Evolutionary conservation across 2,113 vertebrate genomes (phyloP).

Genomic region (Halichoeres trimaculatus): DNA sequence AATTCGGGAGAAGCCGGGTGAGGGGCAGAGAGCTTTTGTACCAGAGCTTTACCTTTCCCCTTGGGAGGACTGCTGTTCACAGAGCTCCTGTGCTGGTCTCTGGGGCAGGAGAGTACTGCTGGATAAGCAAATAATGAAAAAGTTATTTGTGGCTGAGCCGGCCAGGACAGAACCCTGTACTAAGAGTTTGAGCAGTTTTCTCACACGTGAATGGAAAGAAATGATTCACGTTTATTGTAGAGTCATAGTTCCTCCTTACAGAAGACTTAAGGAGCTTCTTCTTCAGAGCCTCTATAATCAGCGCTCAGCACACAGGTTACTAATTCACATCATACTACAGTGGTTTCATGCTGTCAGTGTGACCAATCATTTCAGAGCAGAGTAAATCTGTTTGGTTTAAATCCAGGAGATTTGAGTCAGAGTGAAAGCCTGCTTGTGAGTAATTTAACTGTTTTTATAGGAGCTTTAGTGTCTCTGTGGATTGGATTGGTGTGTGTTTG

Average conservation of each 20-base stretch:
- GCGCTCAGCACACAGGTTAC: conserved; percentile 37
- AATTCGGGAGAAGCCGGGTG: too few species aligned
- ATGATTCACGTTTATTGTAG: neutral
- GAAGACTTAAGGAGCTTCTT: neutral
- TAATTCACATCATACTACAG: conserved; percentile 28
- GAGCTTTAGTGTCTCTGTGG: conserved; percentile 55
- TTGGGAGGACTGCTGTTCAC: too few species aligned
- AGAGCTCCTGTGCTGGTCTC: too few species aligned
- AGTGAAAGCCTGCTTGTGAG: conserved; percentile 51
- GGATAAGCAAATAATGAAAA: too few species aligned
- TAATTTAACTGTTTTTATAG: conserved; percentile 61
- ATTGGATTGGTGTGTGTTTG: conserved; percentile 38
- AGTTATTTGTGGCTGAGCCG: too few species aligned
- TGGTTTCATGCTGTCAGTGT: conserved; percentile 61
- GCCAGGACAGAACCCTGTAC: too few species aligned
- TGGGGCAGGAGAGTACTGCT: too few species aligned
- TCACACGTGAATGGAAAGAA: neutral
- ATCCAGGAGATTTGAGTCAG: conserved; percentile 45
- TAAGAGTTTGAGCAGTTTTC: neutral
- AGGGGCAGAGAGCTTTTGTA: too few species aligned
- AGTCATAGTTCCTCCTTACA: neutral
- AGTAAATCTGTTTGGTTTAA: conserved; percentile 27
- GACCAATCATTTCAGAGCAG: conserved; percentile 27
- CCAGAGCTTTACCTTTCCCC: too few species aligned
- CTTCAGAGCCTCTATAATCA: conserved; percentile 39